Evolutionary conservation across 1,140 invertebrate species (phyloP).

Genomic region (Cyrtorhinus lividipennis): DNA sequence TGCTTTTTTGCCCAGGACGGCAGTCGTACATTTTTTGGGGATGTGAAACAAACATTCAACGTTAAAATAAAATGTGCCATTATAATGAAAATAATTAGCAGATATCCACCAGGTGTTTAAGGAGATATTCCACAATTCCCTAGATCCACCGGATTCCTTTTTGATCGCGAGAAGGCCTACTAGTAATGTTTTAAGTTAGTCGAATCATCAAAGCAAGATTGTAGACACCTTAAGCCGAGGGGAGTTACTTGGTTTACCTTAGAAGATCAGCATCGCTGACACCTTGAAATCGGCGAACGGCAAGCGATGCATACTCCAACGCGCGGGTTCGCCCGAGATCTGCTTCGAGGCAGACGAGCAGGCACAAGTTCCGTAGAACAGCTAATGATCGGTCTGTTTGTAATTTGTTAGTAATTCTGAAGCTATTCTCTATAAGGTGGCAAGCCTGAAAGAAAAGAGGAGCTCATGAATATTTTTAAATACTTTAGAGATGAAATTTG

Average conservation of each 20-base stretch:
- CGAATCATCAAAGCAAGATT: too few species aligned
- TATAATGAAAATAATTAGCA: not conserved
- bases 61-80: not conserved
- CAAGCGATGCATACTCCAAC: slow-evolving; percentile 37
- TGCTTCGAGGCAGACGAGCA: slow-evolving; percentile 36
- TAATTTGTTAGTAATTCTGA: slow-evolving; percentile 56
- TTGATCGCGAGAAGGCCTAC: too few species aligned
- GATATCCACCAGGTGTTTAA: too few species aligned
- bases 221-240: not conserved
- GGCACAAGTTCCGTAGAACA: slow-evolving; percentile 53
- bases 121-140: too few species aligned
- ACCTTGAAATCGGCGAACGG: slow-evolving; percentile 45
- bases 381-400: slow-evolving; percentile 50
- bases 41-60: too few species aligned
- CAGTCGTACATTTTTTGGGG: too few species aligned
- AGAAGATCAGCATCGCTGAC: slow-evolving; percentile 48
- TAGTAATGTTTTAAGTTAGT: too few species aligned
- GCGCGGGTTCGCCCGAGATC: not conserved
- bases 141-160: too few species aligned
- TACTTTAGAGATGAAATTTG: too few species aligned
- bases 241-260: too few species aligned
- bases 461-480: not conserved
- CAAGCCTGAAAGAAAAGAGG: slow-evolving; percentile 32
- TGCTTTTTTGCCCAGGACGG: too few species aligned
- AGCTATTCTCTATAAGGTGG: slow-evolving; percentile 49